Evolutionary conservation across 2,113 vertebrate genomes (phyloP), one percentile per base, ranked within the genome.

Genomic region (Meles meles): DNA sequence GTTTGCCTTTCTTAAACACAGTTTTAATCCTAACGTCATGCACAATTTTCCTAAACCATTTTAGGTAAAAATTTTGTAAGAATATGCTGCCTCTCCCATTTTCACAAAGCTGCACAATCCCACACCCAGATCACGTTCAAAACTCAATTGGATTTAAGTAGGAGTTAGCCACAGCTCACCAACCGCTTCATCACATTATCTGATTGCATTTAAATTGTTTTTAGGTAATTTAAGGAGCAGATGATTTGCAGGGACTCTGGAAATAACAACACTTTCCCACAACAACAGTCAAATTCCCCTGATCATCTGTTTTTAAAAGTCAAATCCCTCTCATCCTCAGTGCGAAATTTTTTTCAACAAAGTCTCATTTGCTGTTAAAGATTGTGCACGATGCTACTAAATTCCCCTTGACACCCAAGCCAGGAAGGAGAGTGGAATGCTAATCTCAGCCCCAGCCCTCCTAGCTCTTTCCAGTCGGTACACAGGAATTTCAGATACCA

Each of bases 161-260:
- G 71, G 67, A 84, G 39, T 93, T 92, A 89, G 83, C 57, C 69
- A 89, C 87, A 95, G 92, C 61, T 97, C 96, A 96, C 44, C 79
- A 85, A 91, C 88, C 87, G 83, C 87, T 95, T 95, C 72, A 86
- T 96, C 94, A 83, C 47, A 49, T 91, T 93, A 96, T 86, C 87
- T 96, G 95, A 93, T 95, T 96, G 55, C 79, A 89, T 74, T 93
- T 89, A 83, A 95, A 87, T 96, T 95, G 79, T 89, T 85, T 92
- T 92, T 94, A 94, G 83, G 84, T 84, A 96, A 96, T 37, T 57
- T 55, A 86, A 49, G 72, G 15, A 82, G 82, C 21, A 20, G 39
- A 85, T 47, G 71, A 85, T 91, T 86, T 86, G 4, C 13, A 67
- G 74, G 42, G 23, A n/a, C n/a, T 88, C 39, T 93, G 37, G 71